These are phyloP conservation scores for Megalops atlanticus DNA, from an alignment of 2,113 vertebrate species.

Conservation along the genomic window DNA sequence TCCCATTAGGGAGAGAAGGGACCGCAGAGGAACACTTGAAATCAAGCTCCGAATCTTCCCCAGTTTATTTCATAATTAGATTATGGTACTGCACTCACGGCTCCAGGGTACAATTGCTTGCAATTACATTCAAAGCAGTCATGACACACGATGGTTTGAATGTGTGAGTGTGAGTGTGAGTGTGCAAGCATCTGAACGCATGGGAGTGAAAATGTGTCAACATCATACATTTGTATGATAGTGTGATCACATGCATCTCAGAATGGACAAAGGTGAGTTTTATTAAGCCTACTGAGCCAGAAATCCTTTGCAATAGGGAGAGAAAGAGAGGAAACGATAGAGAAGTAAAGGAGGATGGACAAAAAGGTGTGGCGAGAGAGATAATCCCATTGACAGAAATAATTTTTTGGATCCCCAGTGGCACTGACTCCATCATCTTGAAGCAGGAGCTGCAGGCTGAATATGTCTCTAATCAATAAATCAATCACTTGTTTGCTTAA, in stretches of 20 bases:
- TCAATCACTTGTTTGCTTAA: constrained; percentile 51
- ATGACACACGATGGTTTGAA: not conserved
- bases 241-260: no score
- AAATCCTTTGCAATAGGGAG: not conserved
- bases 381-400: constrained; percentile 53
- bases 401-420: constrained; percentile 38
- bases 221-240: not conserved
- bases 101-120: not conserved
- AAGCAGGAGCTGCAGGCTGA: constrained; percentile 36
- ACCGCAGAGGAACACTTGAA: not conserved
- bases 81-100: not conserved
- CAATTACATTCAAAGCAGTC: not conserved
- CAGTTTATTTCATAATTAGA: not conserved
- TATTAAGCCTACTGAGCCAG: no score
- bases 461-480: constrained; percentile 58
- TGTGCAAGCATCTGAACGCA: not conserved
- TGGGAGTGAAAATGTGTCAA: not conserved
- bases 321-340: not conserved
- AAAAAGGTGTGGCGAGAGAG: constrained; percentile 28
- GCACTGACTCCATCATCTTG: constrained; percentile 48
- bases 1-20: not conserved
- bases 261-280: no score
- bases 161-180: not conserved
- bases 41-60: not conserved
- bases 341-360: not conserved